These are phyloP conservation scores for Sebastes hubbsi DNA, from an alignment of 2,797 vertebrate species.

Conservation along the genomic window DNA sequence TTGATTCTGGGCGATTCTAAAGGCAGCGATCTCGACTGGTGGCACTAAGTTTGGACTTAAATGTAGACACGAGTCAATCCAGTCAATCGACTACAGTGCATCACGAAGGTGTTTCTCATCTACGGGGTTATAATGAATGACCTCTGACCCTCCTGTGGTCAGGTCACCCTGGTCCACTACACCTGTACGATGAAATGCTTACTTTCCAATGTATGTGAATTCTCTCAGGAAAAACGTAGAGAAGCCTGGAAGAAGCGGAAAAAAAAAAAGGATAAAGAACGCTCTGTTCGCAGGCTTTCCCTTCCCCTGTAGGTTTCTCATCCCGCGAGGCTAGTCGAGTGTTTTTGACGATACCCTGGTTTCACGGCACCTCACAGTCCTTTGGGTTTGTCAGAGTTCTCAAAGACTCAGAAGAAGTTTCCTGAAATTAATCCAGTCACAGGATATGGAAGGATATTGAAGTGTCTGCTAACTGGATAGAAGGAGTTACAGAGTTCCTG, in stretches of 20 bases:
- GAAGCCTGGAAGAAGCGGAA: constrained; percentile 41
- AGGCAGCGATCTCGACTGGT: constrained; percentile 72
- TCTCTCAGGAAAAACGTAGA: constrained; percentile 30
- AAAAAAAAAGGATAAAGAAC: constrained; percentile 5
- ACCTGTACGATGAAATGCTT: constrained; percentile 63
- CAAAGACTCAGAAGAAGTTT: constrained; percentile 60
- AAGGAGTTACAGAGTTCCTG: constrained; percentile 61
- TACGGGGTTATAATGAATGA: constrained; percentile 54
- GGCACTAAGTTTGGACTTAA: constrained; percentile 68
- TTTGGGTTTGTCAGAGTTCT: constrained; percentile 69
- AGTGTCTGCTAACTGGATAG: constrained; percentile 75
- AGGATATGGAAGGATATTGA: constrained; percentile 73
- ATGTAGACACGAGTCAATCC: constrained; percentile 59
- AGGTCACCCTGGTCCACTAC: constrained; percentile 75
- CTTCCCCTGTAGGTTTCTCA: constrained; percentile 47
- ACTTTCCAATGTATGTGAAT: constrained; percentile 47
- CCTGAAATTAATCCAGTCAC: constrained; percentile 76
- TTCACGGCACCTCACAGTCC: constrained; percentile 64
- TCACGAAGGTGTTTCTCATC: constrained; percentile 51
- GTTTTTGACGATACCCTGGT: constrained; percentile 41
- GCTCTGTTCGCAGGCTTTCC: constrained; percentile 38
- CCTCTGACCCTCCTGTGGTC: constrained; percentile 45
- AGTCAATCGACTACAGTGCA: constrained; percentile 71
- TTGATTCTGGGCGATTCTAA: constrained; percentile 55
- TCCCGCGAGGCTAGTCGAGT: constrained; percentile 49